A percentile compares a stretch with the other conserved stretches of the same genome.
These are phyloP conservation scores for Anorthoa munda DNA, from an alignment of 2,888 invertebrate species.

Conservation along the genomic window DNA sequence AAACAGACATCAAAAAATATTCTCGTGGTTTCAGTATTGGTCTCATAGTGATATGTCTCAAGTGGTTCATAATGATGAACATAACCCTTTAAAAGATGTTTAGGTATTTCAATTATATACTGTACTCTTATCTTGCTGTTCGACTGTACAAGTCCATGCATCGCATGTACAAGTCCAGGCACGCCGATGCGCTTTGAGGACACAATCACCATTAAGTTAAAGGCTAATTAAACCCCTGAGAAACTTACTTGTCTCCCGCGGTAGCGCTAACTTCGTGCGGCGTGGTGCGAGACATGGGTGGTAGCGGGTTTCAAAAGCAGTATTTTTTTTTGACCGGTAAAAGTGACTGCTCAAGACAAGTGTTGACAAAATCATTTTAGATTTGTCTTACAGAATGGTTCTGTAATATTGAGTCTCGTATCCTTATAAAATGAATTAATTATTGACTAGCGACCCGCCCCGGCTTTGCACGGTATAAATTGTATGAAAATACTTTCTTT, in stretches of 20 bases:
- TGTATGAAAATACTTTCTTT: too few relatives aligned
- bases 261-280: conserved; percentile 74
- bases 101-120: neutral
- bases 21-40: neutral
- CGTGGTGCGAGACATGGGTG: conserved; percentile 57
- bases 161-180: conserved; percentile 62
- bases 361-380: too few relatives aligned
- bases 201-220: conserved; percentile 86
- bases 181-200: conserved; percentile 74
- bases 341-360: too few relatives aligned
- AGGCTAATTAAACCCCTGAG: conserved; percentile 86
- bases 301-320: conserved; percentile 47
- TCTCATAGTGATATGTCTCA: neutral
- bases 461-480: too few relatives aligned
- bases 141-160: conserved; percentile 41
- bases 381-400: too few relatives aligned
- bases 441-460: too few relatives aligned
- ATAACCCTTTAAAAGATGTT: neutral
- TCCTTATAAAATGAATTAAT: too few relatives aligned
- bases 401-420: too few relatives aligned
- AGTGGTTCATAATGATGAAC: neutral
- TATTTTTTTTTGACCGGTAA: neutral
- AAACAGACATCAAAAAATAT: too few relatives aligned
- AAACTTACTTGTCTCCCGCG: conserved; percentile 83
- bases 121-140: conserved; percentile 5